Evolutionary conservation across 2,113 vertebrate genomes (phyloP).

Genomic region (Macrotis lagotis): DNA sequence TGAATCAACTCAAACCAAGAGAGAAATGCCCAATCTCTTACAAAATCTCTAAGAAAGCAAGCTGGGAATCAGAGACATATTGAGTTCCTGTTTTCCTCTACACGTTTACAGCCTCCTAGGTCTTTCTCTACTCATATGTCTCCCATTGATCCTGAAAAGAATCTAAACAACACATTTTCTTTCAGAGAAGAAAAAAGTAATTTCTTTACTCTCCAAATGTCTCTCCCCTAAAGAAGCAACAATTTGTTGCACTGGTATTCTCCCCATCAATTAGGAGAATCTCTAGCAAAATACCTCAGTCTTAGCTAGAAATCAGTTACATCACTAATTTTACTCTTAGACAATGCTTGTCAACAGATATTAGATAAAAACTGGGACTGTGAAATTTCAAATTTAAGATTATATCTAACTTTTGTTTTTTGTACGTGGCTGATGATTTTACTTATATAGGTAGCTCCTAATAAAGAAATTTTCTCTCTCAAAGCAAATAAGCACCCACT

Average conservation of each 20-base stretch:
- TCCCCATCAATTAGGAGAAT: background rate
- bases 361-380: background rate
- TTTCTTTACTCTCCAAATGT: background rate
- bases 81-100: background rate
- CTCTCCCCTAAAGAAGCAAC: background rate
- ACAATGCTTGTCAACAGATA: slow-evolving; percentile 2
- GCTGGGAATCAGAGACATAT: background rate
- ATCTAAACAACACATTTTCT: background rate
- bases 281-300: background rate
- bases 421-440: too few relatives aligned
- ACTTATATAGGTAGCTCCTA: too few relatives aligned
- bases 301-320: background rate
- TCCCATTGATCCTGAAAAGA: background rate
- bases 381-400: background rate
- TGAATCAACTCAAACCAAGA: background rate
- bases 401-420: too few relatives aligned
- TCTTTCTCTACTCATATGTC: background rate
- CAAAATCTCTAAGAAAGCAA: background rate
- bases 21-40: background rate
- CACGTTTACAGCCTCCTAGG: background rate
- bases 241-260: background rate
- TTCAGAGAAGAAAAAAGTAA: background rate
- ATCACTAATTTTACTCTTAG: slow-evolving; percentile 15
- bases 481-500: too few relatives aligned
- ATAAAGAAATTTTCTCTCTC: too few relatives aligned